Evolutionary conservation across 2,888 invertebrate genomes (phyloP), one percentile per base, ranked within the genome.

Genomic region (Habrosyne pyritoides): DNA sequence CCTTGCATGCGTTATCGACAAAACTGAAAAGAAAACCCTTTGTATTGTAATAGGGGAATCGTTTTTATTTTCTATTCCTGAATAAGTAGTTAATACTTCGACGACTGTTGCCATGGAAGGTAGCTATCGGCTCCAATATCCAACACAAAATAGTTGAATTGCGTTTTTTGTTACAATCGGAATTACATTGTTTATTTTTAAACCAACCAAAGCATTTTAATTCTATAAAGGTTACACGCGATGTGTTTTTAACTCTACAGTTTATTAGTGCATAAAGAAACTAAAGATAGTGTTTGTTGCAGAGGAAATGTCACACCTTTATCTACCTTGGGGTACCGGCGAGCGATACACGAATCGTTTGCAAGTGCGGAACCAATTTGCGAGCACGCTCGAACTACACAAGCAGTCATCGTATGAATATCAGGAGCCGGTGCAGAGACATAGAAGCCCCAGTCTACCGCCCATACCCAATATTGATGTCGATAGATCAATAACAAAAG

Each of bases 221-320:
- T 42, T 42, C 6, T 8, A 42, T 18, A 7, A 42, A 42, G 42
- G 42, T 18, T 42, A 42, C 18, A 18, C 14, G 42, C 42, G 42
- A 42, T 24, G n/a, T 14, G 48, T 26, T 49, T 49, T 26, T 24
- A n/a, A 26, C 28, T 51, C 28, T 54, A 26, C 22, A n/a, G 10
- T 14, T 26, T 24, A 49, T 49, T 49, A 26, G 24, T 49, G 24
- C 24, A 28, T 14, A 50, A 28, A 14, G 21, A 28, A 18, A 18
- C 8, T 50, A 28, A 21, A 42, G 22, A 26, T 14, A 47, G 24
- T 2, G 52, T 50, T 21, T 42, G 14, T 94, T 93, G 52, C 91
- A 97, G 97, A 97, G 91, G 97, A 97, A 93, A 94, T 97, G 89
- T 95, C 96, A 67, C 95, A 95, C 66, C 93, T 97, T 74, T 95